Evolutionary conservation across 2,888 invertebrate species (phyloP), one percentile per base, ranked within the genome.

Genomic region (Schizaphis graminum): DNA sequence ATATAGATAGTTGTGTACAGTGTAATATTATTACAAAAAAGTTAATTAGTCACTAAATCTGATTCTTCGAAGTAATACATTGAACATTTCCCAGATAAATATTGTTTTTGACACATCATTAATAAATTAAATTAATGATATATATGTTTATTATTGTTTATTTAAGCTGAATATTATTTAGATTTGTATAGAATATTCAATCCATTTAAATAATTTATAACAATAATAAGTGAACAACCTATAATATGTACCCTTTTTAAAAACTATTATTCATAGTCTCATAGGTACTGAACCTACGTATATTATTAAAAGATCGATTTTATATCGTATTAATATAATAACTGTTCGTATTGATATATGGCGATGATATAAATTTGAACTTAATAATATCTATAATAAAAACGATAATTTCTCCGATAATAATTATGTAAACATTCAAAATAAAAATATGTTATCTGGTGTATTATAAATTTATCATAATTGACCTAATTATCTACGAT

Each of bases 1-100:
- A 67, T 1, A 16, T 53, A 13, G n/a, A 5, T 67, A n/a, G 16
- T 67, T 67, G 3, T 5, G 3, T 21, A 67, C 1, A 5, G n/a
- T 67, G n/a, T 16, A 67, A 16, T n/a, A 67, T 16, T n/a, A 67
- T 16, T n/a, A 13, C 3, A n/a, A 67, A n/a, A 67, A n/a, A 67
- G 4, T n/a, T n/a, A 10, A 61, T 28, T 13, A 0, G n/a, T 0
- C n/a, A n/a, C n/a, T n/a, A 11, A 0, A 67, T 0, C 16, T 67
- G 67, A 67, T 67, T 67, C 16, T n/a, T 16, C 5, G 16, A 67
- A 16, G 67, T 5, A n/a, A 1, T n/a, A 1, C 1, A n/a, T n/a
- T 67, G 16, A 67, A n/a, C 5, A 67, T n/a, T 16, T 67, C 16
- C 11, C 28, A 13, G 13, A 16, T n/a, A 67, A 4, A 5, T n/a